Base-by-base conservation (phyloP, 2,888 invertebrate genomes). In the Elegia similella region DNA sequence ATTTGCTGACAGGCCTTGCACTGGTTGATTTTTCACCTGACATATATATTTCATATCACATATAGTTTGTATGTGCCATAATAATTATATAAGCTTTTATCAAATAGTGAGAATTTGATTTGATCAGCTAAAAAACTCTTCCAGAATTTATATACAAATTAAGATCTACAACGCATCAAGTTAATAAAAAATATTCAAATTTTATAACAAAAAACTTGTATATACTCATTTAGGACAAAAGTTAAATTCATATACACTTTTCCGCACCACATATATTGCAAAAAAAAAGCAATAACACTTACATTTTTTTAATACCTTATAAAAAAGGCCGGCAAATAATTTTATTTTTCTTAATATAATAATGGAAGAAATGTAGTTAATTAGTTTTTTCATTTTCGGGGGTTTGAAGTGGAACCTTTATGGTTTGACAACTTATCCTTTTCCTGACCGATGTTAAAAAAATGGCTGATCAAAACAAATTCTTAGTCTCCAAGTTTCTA, bases 21-120 rank as follows among this genome's bases (percentile, higher is more conserved):
- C 46, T 46, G 7, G 46, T 46, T 46, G 44, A 23, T 44, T 46
- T 12, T 46, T 46, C 46, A 46, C 46, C 6, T 17, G 12, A 29
- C 3, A 46, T 46, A 17, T 23, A 46, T 23, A 46, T 46, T 23
- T 17, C 29, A 46, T 23, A 8, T 44, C 10, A 5, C 23, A 12
- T 23, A 12, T 10, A 12, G 12, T 17, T 44, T 17, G 10, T 38
- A 38, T 38, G 38, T 3, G n/a, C n/a, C n/a, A 38, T 38, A n/a
- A 38, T 12, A 38, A n/a, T 12, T 38, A 8, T 32, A 38, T 6
- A 8, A 38, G 12, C n/a, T 38, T n/a, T n/a, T 5, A 8, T 12
- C n/a, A n/a, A 38, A 1, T n/a, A 38, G 12, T 8, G 12, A 38
- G 2, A 38, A 12, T 12, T 38, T 38, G 0, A n/a, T 38, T 38